These are phyloP conservation scores for Danaus chrysippus DNA, from an alignment of 2,888 invertebrate genomes.

Conservation along the genomic window DNA sequence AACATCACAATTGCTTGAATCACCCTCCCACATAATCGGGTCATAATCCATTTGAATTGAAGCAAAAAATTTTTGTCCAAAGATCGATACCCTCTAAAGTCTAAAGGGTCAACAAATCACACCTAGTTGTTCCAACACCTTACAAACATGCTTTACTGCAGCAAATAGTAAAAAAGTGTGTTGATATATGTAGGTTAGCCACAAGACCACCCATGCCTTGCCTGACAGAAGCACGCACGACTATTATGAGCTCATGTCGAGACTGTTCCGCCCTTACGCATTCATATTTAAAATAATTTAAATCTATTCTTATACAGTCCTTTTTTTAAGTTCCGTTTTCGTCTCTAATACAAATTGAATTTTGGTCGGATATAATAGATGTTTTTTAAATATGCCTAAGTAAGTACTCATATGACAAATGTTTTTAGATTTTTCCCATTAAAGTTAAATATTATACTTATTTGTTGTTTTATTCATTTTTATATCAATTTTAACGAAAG, in stretches of 20 bases:
- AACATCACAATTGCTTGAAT: slow-evolving; percentile 36
- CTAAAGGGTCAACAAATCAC: slow-evolving; percentile 68
- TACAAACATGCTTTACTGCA: slow-evolving; percentile 68
- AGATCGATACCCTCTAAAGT: slow-evolving; percentile 63
- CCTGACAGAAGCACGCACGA: slow-evolving; percentile 60
- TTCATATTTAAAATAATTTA: slow-evolving; percentile 70
- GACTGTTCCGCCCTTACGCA: slow-evolving; percentile 56
- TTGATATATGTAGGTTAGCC: slow-evolving; percentile 34
- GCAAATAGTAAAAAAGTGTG: slow-evolving; percentile 69
- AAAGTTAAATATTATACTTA: no score
- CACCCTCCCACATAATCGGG: slow-evolving; percentile 21
- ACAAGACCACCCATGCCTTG: slow-evolving; percentile 70
- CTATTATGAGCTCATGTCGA: slow-evolving; percentile 65
- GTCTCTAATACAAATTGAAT: neutral
- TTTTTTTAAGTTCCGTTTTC: slow-evolving; percentile 35
- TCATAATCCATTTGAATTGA: slow-evolving; percentile 27
- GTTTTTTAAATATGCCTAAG: neutral
- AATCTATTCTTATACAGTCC: slow-evolving; percentile 51
- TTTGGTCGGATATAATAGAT: no score
- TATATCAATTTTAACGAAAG: no score
- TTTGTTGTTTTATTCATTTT: no score
- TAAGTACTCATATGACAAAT: neutral
- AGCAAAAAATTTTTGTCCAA: slow-evolving; percentile 34
- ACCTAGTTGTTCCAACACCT: slow-evolving; percentile 64
- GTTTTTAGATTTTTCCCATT: no score